Conservation (phyloP, 2,113 vertebrate genomes). For the Callaeas wilsoni region DNA sequence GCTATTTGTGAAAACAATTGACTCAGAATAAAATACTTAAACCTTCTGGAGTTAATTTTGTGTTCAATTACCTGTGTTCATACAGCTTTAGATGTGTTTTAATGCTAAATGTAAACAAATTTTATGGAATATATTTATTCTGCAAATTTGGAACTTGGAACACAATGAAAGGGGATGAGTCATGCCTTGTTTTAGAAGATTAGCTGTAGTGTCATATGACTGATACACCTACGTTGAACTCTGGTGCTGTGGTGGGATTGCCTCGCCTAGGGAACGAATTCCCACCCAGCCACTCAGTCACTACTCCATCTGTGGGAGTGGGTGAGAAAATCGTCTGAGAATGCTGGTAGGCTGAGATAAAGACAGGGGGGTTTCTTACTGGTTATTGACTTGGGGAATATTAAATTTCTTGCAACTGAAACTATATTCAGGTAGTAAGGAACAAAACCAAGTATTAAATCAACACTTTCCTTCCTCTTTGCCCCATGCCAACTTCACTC, state of each 20-base stretch:
- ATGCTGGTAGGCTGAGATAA: background rate
- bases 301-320: background rate
- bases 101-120: background rate
- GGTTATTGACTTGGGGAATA: background rate
- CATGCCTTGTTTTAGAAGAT: background rate
- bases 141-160: background rate
- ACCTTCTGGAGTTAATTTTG: background rate
- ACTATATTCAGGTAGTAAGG: background rate
- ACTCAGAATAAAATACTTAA: background rate
- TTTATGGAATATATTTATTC: background rate
- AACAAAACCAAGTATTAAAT: background rate
- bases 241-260: background rate
- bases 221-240: background rate
- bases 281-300: background rate
- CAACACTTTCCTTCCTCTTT: background rate
- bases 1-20: background rate
- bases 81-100: background rate
- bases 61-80: background rate
- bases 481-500: background rate
- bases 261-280: background rate
- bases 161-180: background rate
- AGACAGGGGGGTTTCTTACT: background rate
- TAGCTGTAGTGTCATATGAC: background rate
- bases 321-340: background rate
- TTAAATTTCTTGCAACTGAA: background rate